A percentile compares a stretch with the other conserved stretches of the same genome.
Conservation (phyloP, 2,888 invertebrate genomes). For the Gastrophysa polygoni region DNA sequence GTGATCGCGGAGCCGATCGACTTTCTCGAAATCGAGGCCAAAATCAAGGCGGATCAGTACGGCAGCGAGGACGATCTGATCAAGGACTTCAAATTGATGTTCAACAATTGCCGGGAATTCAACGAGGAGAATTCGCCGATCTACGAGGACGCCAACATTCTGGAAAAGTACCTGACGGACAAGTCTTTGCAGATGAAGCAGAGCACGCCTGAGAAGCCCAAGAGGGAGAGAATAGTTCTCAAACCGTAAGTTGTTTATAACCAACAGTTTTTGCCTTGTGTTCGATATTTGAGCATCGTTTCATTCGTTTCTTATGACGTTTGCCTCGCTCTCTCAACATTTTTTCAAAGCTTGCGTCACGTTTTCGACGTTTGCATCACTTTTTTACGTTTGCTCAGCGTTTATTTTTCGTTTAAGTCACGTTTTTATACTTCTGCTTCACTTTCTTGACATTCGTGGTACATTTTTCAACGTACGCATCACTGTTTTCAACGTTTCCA, state of each 20-base stretch:
- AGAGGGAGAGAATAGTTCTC: slow-evolving; percentile 57
- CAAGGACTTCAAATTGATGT: slow-evolving; percentile 91
- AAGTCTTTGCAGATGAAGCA: slow-evolving; percentile 75
- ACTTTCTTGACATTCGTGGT: too few species aligned
- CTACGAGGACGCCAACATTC: slow-evolving; percentile 89
- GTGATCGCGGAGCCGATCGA: slow-evolving; percentile 94
- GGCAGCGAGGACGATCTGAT: slow-evolving; percentile 83
- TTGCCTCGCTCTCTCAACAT: too few species aligned
- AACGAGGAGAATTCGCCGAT: slow-evolving; percentile 97
- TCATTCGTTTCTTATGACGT: too few species aligned
- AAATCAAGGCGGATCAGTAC: slow-evolving; percentile 87
- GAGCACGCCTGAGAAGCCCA: slow-evolving; percentile 55
- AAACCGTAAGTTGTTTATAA: slow-evolving; percentile 53
- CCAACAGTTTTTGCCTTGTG: not conserved
- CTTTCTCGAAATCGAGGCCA: slow-evolving; percentile 90
- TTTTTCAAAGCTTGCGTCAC: too few species aligned
- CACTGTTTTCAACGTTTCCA: too few species aligned
- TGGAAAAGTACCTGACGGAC: slow-evolving; percentile 84
- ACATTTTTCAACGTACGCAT: too few species aligned
- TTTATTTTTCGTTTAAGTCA: too few species aligned
- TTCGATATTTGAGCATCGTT: too few species aligned
- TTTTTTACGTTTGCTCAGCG: too few species aligned
- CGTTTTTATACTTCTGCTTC: too few species aligned
- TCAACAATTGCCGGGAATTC: slow-evolving; percentile 94
- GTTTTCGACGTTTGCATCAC: too few species aligned